Evolutionary conservation across 2,888 invertebrate genomes (phyloP), one percentile per base, ranked within the genome.

Genomic region (Papilio elwesi): DNA sequence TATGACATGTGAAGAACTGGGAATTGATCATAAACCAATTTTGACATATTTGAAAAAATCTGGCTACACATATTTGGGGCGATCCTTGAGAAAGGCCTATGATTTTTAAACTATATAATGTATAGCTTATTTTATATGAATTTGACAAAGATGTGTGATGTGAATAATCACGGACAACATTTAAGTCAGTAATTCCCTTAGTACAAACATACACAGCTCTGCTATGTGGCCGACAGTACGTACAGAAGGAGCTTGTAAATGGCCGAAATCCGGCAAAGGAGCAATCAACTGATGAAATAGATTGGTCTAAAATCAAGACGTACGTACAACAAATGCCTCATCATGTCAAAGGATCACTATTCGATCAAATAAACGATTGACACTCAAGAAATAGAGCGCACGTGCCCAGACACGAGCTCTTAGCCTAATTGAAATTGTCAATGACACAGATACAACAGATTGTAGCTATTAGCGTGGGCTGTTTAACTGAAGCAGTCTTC

Each of bases 391-490:
- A 57, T 73, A 57, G 68, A 65, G 51, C 68, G 49, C 68, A 51
- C 73, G 70, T n/a, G 73, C 38, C 2, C 70, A 10, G 26, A 38
- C 71, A 36, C 64, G 36, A 43, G 57, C 68, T 69, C 68, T 63
- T 43, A 68, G n/a, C 16, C 68, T 68, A 68, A 73, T 73, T 73
- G 55, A 69, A 73, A 73, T 55, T n/a, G 73, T 51, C 64, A 26
- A 65, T 68, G 68, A 73, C 73, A 68, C 65, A 66, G 66, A 43
- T 55, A 51, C 49, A 69, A 59, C 64, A 64, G 49, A 68, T 68
- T 68, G 51, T 49, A 69, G 64, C 68, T 69, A 68, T 68, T 73
- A 64, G 57, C 57, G 68, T 73, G 55, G 64, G 73, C 49, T 68
- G 64, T 65, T 68, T 16, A 36, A 15, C 7, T 48, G 38, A 47